Evolutionary conservation across 1,140 invertebrate genomes (phyloP), one percentile per base, ranked within the genome.

Genomic region (Trissolcus basalis): DNA sequence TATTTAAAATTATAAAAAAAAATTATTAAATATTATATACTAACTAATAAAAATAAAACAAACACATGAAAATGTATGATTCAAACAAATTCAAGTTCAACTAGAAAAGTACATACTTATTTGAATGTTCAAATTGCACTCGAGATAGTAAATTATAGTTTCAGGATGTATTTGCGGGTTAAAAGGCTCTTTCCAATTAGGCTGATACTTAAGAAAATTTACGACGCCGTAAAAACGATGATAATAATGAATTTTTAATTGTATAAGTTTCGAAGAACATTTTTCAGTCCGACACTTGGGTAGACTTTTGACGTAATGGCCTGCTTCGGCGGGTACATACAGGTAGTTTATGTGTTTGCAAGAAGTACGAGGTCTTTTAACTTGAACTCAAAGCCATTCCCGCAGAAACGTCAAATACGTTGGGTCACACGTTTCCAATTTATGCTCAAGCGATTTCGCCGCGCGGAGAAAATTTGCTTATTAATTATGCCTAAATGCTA

Each of bases 321-420:
- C 45, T 55, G 58, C 67, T 55, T 11, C 11, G 16, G 39, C 80
- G 77, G 76, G 79, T 78, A 76, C 79, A 82, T 83, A 81, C 78
- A 81, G 69, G 79, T 73, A 74, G 80, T 82, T 83, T 83, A 81
- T 78, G 81, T 74, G 75, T 71, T 76, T 77, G 67, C 54, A 77
- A 74, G 72, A 81, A 77, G 72, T 81, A 78, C 55, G 68, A 77
- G 72, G 75, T 83, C 80, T 83, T 83, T 83, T 81, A 80, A 82
- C 80, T 77, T 63, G 47, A n/a, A 69, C 76, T 80, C 76, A 67
- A 82, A 82, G 80, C 76, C 47, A 69, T 64, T 76, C 48, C 53
- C 32, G 19, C 41, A 60, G 43, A 72, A 73, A 69, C 48, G 64
- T 39, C 49, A 65, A 68, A 56, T 65, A 53, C 53, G 58, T 8